phyloP scores from a whole-genome alignment of 1,140 invertebrate genomes.

The Ceratosolen solmsi region DNA sequence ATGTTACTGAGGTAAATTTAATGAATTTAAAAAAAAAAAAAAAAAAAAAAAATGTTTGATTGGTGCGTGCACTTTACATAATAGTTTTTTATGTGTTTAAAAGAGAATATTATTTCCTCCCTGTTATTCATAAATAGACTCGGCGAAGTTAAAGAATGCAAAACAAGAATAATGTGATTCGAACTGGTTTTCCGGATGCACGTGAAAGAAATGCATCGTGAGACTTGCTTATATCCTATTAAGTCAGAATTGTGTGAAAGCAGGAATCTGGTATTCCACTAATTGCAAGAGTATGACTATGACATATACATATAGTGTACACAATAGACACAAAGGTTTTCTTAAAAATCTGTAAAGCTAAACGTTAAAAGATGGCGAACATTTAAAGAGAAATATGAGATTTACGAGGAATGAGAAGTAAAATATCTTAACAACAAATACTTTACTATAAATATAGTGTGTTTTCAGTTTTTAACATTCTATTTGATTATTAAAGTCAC shows the following conservation, averaged over 20 bases:
- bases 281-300: conserved; percentile 26
- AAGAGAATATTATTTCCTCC: conserved; percentile 37
- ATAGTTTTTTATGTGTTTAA: conserved; percentile 39
- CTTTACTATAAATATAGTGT: conserved; percentile 13
- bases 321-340: conserved; percentile 44
- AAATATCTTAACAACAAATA: conserved; percentile 20
- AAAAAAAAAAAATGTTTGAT: conserved; percentile 28
- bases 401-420: no score
- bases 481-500: conserved; percentile 7
- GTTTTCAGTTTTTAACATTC: background rate
- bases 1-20: conserved; percentile 36
- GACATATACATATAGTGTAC: conserved; percentile 22
- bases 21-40: conserved; percentile 40
- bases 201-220: conserved; percentile 8
- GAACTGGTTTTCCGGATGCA: conserved; percentile 46
- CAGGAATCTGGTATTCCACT: conserved; percentile 50
- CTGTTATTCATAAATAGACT: conserved; percentile 32
- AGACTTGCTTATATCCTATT: conserved; percentile 31
- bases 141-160: conserved; percentile 32
- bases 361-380: conserved; percentile 18
- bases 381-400: conserved; percentile 3
- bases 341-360: conserved; percentile 29
- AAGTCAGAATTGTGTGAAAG: conserved; percentile 28
- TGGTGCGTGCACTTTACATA: conserved; percentile 37
- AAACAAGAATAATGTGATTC: conserved; percentile 37